Percentiles rank a stretch among this genome's conserved stretches.
Evolutionary conservation across 2,113 vertebrate species (phyloP).

Genomic region (Enhydra lutris): DNA sequence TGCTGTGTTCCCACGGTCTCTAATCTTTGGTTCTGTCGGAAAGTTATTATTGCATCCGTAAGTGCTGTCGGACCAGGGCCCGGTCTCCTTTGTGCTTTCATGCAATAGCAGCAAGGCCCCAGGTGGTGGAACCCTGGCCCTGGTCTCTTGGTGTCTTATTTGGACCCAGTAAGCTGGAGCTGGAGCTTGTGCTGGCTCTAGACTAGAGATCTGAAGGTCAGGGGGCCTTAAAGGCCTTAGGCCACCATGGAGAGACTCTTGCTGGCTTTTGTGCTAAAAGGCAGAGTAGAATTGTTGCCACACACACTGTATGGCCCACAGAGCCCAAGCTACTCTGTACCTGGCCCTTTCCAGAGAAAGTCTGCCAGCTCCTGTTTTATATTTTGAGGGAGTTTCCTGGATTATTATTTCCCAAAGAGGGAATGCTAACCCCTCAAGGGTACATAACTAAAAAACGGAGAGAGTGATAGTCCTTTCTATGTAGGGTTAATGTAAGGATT

Average conservation of each 20-base stretch:
- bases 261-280: rapidly evolving
- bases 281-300: not conserved
- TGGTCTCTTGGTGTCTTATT: not conserved
- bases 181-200: not conserved
- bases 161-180: not conserved
- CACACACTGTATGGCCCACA: not conserved
- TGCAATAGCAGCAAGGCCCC: not conserved
- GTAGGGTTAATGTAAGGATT: not conserved
- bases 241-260: not conserved
- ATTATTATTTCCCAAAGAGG: not conserved
- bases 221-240: not conserved
- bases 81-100: not conserved
- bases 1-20: not conserved
- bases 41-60: not conserved
- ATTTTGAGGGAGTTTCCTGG: not conserved
- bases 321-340: not conserved
- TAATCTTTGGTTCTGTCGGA: not conserved
- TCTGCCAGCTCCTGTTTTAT: not conserved
- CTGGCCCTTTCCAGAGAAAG: not conserved
- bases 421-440: not conserved
- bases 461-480: not conserved
- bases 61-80: not conserved
- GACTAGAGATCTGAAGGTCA: not conserved
- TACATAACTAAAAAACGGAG: not conserved
- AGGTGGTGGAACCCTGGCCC: not conserved